Evolutionary conservation across 37 sponge, comb jelly and placozoan genomes (phyloP), one percentile per base, ranked within the genome.

Genomic region (Halichondria panicea): DNA sequence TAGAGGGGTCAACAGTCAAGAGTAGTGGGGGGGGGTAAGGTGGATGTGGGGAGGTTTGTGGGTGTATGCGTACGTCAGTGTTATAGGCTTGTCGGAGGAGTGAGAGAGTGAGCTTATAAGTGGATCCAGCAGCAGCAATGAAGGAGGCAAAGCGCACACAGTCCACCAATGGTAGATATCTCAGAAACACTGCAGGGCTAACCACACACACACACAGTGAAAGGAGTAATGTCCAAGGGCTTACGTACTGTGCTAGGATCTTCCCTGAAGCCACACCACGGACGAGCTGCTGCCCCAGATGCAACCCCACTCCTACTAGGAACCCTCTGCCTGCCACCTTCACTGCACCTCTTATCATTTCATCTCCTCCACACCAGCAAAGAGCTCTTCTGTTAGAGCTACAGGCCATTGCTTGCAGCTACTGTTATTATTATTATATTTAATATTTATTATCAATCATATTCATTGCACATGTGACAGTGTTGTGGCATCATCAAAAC

Each of bases 291-390:
- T 1, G 27, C 25, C 60, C 74, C 9, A 58, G 11, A 37, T 73
- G 74, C 41, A 73, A 21, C 60, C 74, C 74, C 4, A 61, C 74
- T 38, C 60, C 74, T 12, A 58, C 44, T 2, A 43, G 50, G 50
- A 25, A 11, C n/a, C 69, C 69, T 24, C 50, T 68, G 8, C 69
- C 11, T 4, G 30, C 46, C 30, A 68, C 69, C 4, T 4, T 24
- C 28, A 68, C 11, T 25, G 44, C 69, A 11, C 52, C 52, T 18
- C 52, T 15, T 15, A 15, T 15, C 52, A 15, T 15, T 15, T 48
- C 52, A 15, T 48, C 52, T 11, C 15, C 52, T 48, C 52, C 52
- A 48, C 13, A n/a, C n/a, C n/a, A n/a, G n/a, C n/a, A n/a, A n/a
- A n/a, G n/a, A n/a, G n/a, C n/a, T n/a, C n/a, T n/a, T n/a, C n/a